Evolutionary conservation across 2,888 invertebrate genomes (phyloP).

Genomic region (Dolomedes plantarius): DNA sequence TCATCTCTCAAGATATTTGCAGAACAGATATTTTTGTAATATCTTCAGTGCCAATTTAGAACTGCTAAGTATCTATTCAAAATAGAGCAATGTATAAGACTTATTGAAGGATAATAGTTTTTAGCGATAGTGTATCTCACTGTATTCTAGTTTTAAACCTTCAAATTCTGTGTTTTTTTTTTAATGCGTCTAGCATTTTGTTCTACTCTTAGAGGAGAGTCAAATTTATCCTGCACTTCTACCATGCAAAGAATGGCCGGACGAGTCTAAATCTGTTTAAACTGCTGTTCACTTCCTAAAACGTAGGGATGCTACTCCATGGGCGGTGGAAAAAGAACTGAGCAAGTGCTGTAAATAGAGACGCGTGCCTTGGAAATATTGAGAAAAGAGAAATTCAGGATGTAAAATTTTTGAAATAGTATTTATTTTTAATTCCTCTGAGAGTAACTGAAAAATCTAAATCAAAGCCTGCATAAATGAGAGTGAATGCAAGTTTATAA

Average conservation of each 20-base stretch:
- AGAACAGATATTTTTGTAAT: constrained; percentile 69
- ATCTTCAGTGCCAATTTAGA: constrained; percentile 68
- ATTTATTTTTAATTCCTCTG: constrained; percentile 7
- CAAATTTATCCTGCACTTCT: constrained; percentile 23
- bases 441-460: neutral
- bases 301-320: constrained; percentile 29
- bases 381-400: constrained; percentile 20
- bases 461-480: constrained; percentile 8
- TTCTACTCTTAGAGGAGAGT: constrained; percentile 54
- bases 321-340: neutral
- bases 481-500: neutral
- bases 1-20: constrained; percentile 44
- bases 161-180: constrained; percentile 61
- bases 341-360: constrained; percentile 60
- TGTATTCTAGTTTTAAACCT: constrained; percentile 51
- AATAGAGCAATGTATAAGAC: constrained; percentile 48
- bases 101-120: constrained; percentile 56
- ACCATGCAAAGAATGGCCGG: neutral
- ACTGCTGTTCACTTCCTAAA: constrained; percentile 34
- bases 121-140: constrained; percentile 50
- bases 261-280: neutral
- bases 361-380: constrained; percentile 62
- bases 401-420: constrained; percentile 1
- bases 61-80: constrained; percentile 42
- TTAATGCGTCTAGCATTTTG: constrained; percentile 59